Base-by-base conservation (phyloP, 2,888 invertebrate genomes). In the Chirona hameri region DNA sequence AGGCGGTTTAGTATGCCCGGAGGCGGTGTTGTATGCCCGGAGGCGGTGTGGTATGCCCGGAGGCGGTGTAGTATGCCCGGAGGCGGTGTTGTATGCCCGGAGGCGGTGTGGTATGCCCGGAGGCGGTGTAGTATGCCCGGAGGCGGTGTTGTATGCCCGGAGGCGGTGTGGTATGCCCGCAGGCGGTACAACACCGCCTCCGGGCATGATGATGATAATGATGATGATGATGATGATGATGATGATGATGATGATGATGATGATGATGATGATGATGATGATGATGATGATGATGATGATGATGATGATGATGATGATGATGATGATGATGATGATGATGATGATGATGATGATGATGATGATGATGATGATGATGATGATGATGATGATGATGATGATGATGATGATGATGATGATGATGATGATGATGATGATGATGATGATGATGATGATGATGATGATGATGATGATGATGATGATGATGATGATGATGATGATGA, bases 121-220 rank as follows among this genome's bases (percentile, higher is more conserved):
- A n/a, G n/a, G n/a, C n/a, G n/a, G n/a, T n/a, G n/a, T n/a, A n/a
- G n/a, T n/a, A n/a, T n/a, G n/a, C n/a, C n/a, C n/a, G n/a, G n/a
- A n/a, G n/a, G n/a, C n/a, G n/a, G n/a, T n/a, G n/a, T n/a, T n/a
- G n/a, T n/a, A n/a, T n/a, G n/a, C n/a, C n/a, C n/a, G n/a, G n/a
- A n/a, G n/a, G n/a, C n/a, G n/a, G n/a, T n/a, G n/a, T n/a, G n/a
- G n/a, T n/a, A n/a, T n/a, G n/a, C n/a, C n/a, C n/a, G n/a, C n/a
- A n/a, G n/a, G n/a, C n/a, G n/a, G n/a, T n/a, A n/a, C n/a, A n/a
- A n/a, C n/a, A n/a, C n/a, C n/a, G n/a, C n/a, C n/a, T n/a, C n/a
- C n/a, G n/a, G n/a, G 60, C 92, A 92, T 81, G 92, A 92, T 81
- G 91, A 92, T 84, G 88, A 89, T 85, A 89, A 89, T 84, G 89